phyloP scores from a whole-genome alignment of 2,888 invertebrate genomes.

The Ichneumoninae sp. region DNA sequence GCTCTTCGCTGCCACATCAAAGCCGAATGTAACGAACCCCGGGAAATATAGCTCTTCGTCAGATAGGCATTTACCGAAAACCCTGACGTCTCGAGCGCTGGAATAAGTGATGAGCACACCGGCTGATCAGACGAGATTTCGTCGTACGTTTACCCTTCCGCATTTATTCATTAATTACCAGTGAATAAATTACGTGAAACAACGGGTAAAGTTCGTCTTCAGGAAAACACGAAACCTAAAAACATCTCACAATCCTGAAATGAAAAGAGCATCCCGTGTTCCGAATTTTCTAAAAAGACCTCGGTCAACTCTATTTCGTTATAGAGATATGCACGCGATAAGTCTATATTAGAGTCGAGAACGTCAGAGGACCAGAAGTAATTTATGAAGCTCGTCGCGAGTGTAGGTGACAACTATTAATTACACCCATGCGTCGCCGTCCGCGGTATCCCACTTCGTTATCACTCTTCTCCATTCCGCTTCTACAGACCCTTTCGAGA shows the following conservation, averaged over 20 bases:
- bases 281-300: no score
- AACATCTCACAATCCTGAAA: no score
- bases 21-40: conserved; percentile 50
- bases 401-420: conserved; percentile 78
- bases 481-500: conserved; percentile 35
- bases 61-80: conserved; percentile 31
- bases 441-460: conserved; percentile 49
- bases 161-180: conserved; percentile 18
- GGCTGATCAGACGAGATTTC: conserved; percentile 34
- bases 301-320: background rate
- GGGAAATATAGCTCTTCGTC: conserved; percentile 1
- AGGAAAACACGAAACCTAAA: no score
- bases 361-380: conserved; percentile 63
- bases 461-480: conserved; percentile 25
- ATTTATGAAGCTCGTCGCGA: conserved; percentile 75
- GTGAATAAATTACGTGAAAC: background rate
- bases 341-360: conserved; percentile 41
- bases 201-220: background rate
- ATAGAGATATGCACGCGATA: conserved; percentile 27
- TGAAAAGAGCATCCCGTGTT: no score
- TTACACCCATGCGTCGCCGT: conserved; percentile 70
- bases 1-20: conserved; percentile 57
- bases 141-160: conserved; percentile 3
- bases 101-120: conserved; percentile 36
- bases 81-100: conserved; percentile 33